Conservation (phyloP, 2,113 vertebrate species). For the Xiphorhynchus elegans region DNA sequence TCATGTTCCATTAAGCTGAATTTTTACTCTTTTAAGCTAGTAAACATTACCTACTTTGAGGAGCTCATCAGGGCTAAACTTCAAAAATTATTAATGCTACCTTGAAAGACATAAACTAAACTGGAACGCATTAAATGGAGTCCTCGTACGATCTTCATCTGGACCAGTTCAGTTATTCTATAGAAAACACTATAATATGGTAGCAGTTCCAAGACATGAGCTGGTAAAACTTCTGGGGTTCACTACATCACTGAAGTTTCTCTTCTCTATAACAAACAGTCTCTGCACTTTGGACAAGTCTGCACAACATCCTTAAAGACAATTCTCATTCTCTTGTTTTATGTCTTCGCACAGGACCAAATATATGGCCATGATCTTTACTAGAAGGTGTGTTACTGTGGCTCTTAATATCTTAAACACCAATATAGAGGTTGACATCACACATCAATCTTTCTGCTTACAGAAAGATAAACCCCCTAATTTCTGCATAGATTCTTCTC, state of each 20-base stretch:
- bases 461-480: neutral
- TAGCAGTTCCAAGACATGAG: neutral
- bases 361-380: neutral
- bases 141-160: neutral
- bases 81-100: neutral
- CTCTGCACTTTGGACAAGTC: neutral
- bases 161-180: neutral
- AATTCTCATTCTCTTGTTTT: neutral
- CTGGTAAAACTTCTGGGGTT: neutral
- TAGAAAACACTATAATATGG: neutral
- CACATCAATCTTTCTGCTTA: neutral
- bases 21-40: neutral
- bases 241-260: neutral
- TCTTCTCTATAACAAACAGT: neutral
- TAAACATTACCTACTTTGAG: neutral
- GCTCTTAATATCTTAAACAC: neutral
- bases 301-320: neutral
- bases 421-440: neutral
- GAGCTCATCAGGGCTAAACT: neutral
- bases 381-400: neutral
- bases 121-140: neutral
- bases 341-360: neutral
- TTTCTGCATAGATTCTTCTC: neutral
- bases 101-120: slow-evolving; percentile 7
- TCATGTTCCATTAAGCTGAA: neutral